phyloP scores from a whole-genome alignment of 2,888 invertebrate genomes.

The Noctuana brunneofusca region DNA sequence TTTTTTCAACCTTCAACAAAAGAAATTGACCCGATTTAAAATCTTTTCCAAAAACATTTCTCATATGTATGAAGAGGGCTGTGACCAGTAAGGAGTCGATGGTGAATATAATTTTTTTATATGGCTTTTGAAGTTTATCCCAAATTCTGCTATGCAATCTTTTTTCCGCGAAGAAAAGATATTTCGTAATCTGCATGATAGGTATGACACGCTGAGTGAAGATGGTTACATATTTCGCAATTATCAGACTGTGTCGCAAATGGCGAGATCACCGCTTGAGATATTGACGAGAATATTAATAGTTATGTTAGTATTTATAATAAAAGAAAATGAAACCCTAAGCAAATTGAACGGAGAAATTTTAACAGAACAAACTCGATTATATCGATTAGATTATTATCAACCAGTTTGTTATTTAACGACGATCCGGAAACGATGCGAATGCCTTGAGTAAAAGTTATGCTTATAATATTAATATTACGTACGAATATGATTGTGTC shows the following conservation, averaged over 20 bases:
- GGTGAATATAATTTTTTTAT: no score
- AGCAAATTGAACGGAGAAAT: constrained; percentile 42
- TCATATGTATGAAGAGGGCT: no score
- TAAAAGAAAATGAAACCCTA: background rate
- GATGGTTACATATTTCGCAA: constrained; percentile 33
- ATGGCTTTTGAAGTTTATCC: no score
- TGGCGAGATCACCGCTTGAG: constrained; percentile 4
- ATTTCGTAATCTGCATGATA: constrained; percentile 26
- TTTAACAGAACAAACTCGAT: constrained; percentile 47
- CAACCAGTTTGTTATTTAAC: constrained; percentile 67
- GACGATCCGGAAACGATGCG: constrained; percentile 41
- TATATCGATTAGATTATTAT: constrained; percentile 53
- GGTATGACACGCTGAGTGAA: constrained; percentile 31
- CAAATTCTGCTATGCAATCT: background rate
- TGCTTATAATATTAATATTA: constrained; percentile 34
- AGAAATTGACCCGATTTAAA: no score
- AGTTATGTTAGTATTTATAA: background rate
- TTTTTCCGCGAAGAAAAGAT: constrained; percentile 2
- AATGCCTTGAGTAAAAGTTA: constrained; percentile 45
- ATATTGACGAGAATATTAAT: constrained; percentile 2
- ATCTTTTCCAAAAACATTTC: no score
- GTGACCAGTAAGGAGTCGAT: no score
- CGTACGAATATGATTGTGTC: constrained; percentile 31
- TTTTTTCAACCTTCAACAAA: no score
- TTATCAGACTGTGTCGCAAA: constrained; percentile 33